phyloP scores from a whole-genome alignment of 2,113 vertebrate genomes.

The Corydoras maculifer region DNA sequence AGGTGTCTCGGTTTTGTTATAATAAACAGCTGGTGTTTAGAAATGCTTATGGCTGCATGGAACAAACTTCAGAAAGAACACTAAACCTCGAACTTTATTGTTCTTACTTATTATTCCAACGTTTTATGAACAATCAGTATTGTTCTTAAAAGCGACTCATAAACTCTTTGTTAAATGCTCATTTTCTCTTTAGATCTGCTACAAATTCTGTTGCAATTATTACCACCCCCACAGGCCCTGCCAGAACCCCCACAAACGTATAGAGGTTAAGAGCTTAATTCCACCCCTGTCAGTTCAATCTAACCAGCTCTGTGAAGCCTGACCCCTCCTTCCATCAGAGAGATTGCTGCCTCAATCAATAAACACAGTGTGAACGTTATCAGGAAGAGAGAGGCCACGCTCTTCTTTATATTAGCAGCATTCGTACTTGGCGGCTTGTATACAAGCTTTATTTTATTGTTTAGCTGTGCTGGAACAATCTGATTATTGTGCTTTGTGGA shows the following conservation, averaged over 20 bases:
- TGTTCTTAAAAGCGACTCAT: too few relatives aligned
- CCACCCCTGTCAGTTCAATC: constrained; percentile 51
- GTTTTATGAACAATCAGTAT: too few relatives aligned
- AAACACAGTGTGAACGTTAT: constrained; percentile 21
- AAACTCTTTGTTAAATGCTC: too few relatives aligned
- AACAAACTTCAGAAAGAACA: too few relatives aligned
- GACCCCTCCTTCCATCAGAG: constrained; percentile 14
- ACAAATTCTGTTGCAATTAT: too few relatives aligned
- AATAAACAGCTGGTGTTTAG: too few relatives aligned
- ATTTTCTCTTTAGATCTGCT: too few relatives aligned
- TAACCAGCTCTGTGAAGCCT: constrained; percentile 34
- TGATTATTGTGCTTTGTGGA: constrained; percentile 4
- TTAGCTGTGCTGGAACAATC: not conserved
- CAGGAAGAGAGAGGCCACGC: not conserved
- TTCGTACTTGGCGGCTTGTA: not conserved
- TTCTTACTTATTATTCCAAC: too few relatives aligned
- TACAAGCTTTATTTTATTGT: not conserved
- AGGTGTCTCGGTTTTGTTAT: too few relatives aligned
- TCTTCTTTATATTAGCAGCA: constrained; percentile 11
- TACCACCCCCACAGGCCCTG: too few relatives aligned
- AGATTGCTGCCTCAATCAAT: constrained; percentile 29
- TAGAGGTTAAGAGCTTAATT: constrained; percentile 47
- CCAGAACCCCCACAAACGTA: not conserved
- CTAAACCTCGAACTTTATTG: too few relatives aligned
- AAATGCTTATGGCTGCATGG: too few relatives aligned